These are phyloP conservation scores for Sarcophaga carnaria DNA, from an alignment of 2,888 invertebrate species.

Conservation along the genomic window DNA sequence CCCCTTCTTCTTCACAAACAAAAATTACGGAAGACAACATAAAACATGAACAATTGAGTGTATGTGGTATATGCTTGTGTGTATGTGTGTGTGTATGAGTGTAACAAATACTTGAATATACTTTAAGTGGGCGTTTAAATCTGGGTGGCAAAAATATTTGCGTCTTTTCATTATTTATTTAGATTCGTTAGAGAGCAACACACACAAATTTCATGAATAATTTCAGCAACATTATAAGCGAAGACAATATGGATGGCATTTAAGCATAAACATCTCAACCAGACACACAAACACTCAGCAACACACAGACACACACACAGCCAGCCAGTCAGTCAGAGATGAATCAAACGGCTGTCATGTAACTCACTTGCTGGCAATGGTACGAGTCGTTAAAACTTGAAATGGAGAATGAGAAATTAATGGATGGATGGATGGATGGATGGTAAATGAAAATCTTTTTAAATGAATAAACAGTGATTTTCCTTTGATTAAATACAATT, in stretches of 20 bases:
- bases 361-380: background rate
- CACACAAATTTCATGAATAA: conserved; percentile 46
- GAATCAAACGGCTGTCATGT: background rate
- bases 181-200: background rate
- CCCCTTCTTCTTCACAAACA: background rate
- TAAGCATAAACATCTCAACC: conserved; percentile 20
- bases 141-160: background rate
- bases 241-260: conserved; percentile 53
- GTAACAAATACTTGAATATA: background rate
- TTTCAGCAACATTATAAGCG: conserved; percentile 42
- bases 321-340: background rate
- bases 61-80: background rate
- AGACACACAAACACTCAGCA: background rate
- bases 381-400: too few species aligned
- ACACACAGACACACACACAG: too few species aligned
- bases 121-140: background rate
- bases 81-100: too few species aligned
- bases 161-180: background rate
- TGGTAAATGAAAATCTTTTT: background rate
- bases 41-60: conserved; percentile 47
- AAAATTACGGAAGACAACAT: background rate
- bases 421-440: too few species aligned
- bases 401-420: too few species aligned
- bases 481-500: conserved; percentile 66
- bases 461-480: conserved; percentile 61